Conservation (phyloP, 2,888 invertebrate species). For the Habroteleia sp. region DNA sequence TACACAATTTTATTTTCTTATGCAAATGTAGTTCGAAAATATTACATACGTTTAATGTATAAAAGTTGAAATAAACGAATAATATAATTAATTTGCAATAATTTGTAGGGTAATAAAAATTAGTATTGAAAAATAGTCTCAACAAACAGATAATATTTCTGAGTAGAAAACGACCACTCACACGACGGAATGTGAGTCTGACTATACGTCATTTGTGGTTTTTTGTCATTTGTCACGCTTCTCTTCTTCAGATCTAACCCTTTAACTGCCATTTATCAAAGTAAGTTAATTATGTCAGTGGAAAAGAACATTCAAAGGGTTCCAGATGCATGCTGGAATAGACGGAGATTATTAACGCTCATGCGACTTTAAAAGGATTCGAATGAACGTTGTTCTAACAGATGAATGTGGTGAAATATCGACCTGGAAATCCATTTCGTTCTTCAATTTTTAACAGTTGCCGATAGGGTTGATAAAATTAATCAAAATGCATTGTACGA, state of each 20-base stretch:
- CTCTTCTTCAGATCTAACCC: conserved; percentile 43
- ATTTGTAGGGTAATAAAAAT: too few species aligned
- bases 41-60: too few species aligned
- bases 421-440: conserved; percentile 52
- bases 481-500: conserved; percentile 44
- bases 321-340: conserved; percentile 55
- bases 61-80: too few species aligned
- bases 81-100: too few species aligned
- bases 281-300: conserved; percentile 57
- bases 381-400: conserved; percentile 57
- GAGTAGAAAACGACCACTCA: neutral
- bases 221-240: conserved; percentile 50
- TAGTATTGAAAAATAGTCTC: too few species aligned
- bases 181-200: conserved; percentile 2
- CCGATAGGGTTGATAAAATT: conserved; percentile 60
- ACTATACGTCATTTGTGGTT: conserved; percentile 25
- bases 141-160: too few species aligned
- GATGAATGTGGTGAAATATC: conserved; percentile 57
- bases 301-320: conserved; percentile 61
- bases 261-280: conserved; percentile 54
- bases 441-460: conserved; percentile 42
- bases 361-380: conserved; percentile 60
- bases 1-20: too few species aligned
- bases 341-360: conserved; percentile 60
- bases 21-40: too few species aligned